These are phyloP conservation scores for Lasioglossum baleicum DNA, from an alignment of 1,140 invertebrate genomes.

Conservation along the genomic window DNA sequence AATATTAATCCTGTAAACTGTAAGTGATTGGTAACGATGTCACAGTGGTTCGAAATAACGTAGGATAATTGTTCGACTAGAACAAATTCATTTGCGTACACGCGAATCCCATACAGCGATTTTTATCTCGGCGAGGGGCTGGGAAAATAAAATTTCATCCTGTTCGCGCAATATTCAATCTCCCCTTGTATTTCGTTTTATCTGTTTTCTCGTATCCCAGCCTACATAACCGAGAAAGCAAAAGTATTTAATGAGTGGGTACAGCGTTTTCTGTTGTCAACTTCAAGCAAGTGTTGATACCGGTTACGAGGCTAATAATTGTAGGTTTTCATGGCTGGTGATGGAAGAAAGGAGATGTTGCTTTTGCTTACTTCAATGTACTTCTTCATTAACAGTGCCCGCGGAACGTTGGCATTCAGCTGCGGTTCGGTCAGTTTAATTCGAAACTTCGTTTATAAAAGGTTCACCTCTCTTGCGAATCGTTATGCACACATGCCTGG, in stretches of 20 bases:
- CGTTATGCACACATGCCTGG: too few species aligned
- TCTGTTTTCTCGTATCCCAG: constrained; percentile 1
- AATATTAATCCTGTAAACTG: too few species aligned
- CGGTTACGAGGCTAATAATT: constrained; percentile 39
- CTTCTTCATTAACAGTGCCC: constrained; percentile 34
- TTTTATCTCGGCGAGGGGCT: background rate
- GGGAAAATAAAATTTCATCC: background rate
- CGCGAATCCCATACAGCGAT: background rate
- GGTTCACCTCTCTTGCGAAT: too few species aligned
- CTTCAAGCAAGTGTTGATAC: constrained; percentile 38
- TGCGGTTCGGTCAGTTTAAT: background rate
- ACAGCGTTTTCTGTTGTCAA: constrained; percentile 36
- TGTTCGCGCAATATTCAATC: constrained; percentile 30
- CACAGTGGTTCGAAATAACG: too few species aligned
- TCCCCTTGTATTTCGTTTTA: constrained; percentile 22
- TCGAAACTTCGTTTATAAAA: background rate
- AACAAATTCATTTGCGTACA: constrained; percentile 3
- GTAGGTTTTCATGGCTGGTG: constrained; percentile 24
- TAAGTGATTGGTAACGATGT: too few species aligned
- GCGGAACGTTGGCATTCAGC: background rate
- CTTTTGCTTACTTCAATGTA: constrained; percentile 20
- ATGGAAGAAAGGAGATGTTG: constrained; percentile 42
- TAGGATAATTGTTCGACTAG: background rate
- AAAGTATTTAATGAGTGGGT: constrained; percentile 44
- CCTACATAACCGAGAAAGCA: constrained; percentile 22